Conservation (phyloP, 2,113 vertebrate species). For the Atlantisia rogersi region DNA sequence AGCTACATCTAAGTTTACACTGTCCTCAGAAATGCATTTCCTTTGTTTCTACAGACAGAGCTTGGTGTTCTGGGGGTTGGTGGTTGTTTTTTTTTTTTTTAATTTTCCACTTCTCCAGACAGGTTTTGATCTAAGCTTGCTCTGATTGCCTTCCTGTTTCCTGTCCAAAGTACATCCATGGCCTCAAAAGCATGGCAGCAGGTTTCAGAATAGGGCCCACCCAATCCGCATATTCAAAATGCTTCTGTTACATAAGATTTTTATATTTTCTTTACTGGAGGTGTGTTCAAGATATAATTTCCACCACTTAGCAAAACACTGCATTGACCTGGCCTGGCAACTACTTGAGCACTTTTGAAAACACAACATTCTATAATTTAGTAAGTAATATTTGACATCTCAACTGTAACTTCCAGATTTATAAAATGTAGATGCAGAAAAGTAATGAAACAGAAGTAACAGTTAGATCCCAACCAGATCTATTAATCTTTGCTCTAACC, state of each 20-base stretch:
- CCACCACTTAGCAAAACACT: not conserved
- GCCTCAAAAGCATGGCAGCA: not conserved
- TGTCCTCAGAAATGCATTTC: not conserved
- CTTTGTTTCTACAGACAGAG: not conserved
- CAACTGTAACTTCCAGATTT: not conserved
- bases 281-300: not conserved
- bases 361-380: not conserved
- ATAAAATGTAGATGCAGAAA: not conserved
- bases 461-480: not conserved
- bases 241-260: rapidly evolving
- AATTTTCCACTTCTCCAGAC: not conserved
- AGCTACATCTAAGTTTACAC: not conserved
- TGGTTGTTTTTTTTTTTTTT: not conserved
- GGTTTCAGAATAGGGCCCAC: not conserved
- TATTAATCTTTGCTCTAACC: not conserved
- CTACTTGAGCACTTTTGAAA: not conserved
- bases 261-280: not conserved
- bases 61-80: too few relatives aligned
- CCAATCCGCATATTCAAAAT: not conserved
- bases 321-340: not conserved
- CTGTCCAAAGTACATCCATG: not conserved
- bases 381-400: not conserved
- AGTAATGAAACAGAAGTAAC: not conserved
- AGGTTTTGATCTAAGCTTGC: not conserved
- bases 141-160: not conserved